These are phyloP conservation scores for Falco peregrinus DNA, from an alignment of 2,797 vertebrate genomes.

Conservation along the genomic window DNA sequence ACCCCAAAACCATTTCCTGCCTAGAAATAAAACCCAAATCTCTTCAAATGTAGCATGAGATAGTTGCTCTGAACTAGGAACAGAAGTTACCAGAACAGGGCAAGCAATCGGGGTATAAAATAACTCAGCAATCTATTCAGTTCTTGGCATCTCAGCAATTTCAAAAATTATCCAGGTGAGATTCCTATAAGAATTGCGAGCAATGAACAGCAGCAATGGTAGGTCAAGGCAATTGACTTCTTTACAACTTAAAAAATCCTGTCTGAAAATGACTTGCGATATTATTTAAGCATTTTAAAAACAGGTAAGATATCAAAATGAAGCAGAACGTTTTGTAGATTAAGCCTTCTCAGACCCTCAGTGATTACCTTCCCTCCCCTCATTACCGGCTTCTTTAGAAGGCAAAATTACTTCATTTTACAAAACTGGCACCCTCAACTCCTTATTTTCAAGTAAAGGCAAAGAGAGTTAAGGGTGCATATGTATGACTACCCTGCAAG, in stretches of 20 bases:
- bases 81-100: neutral
- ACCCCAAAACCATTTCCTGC: neutral
- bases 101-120: neutral
- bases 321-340: neutral
- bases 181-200: neutral
- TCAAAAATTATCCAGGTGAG: neutral
- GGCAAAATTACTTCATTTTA: conserved; percentile 41
- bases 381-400: conserved; percentile 34
- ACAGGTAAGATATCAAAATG: conserved; percentile 17
- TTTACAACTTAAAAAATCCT: neutral
- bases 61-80: neutral
- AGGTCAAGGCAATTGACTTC: conserved; percentile 59
- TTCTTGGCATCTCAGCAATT: neutral
- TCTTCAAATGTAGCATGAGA: neutral
- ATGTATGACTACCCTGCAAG: neutral
- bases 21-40: neutral
- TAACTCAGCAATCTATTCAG: neutral
- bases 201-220: neutral
- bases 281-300: conserved; percentile 39
- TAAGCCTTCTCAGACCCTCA: neutral
- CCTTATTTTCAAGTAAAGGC: neutral
- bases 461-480: neutral
- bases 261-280: conserved; percentile 24
- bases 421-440: neutral
- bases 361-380: conserved; percentile 31